Conservation (phyloP, 92 coral and sea anemone genomes). For the Porites cylindrica region DNA sequence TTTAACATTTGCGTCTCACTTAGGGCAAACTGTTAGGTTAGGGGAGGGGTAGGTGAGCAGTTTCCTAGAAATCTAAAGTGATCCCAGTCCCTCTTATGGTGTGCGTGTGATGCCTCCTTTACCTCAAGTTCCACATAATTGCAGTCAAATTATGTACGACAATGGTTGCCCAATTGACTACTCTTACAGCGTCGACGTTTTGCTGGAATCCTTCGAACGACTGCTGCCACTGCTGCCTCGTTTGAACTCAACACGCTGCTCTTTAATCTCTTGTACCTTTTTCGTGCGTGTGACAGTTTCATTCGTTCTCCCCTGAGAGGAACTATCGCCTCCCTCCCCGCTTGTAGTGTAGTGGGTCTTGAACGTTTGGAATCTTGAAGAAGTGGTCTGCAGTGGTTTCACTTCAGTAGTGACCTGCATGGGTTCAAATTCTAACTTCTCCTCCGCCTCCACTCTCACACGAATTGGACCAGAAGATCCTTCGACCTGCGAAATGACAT, state of each 20-base stretch:
- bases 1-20: too few relatives aligned
- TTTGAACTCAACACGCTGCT: constrained; percentile 24
- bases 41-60: too few relatives aligned
- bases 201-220: constrained; percentile 21
- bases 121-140: not conserved
- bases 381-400: constrained; percentile 33
- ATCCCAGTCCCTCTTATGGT: too few relatives aligned
- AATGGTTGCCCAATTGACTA: not conserved
- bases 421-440: constrained; percentile 48
- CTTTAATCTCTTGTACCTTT: constrained; percentile 34
- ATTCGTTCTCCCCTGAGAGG: constrained; percentile 7
- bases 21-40: too few relatives aligned
- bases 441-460: constrained; percentile 52
- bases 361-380: constrained; percentile 22
- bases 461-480: constrained; percentile 49
- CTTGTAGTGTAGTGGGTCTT: not conserved
- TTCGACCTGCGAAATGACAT: constrained; percentile 58
- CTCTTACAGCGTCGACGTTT: constrained; percentile 32
- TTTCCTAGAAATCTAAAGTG: too few relatives aligned
- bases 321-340: constrained; percentile 7
- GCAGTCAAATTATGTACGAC: not conserved
- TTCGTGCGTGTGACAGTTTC: constrained; percentile 32
- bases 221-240: constrained; percentile 16
- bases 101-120: not conserved
- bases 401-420: constrained; percentile 34